Conservation (phyloP, 2,113 vertebrate species). For the Dipodomys stephensi region DNA sequence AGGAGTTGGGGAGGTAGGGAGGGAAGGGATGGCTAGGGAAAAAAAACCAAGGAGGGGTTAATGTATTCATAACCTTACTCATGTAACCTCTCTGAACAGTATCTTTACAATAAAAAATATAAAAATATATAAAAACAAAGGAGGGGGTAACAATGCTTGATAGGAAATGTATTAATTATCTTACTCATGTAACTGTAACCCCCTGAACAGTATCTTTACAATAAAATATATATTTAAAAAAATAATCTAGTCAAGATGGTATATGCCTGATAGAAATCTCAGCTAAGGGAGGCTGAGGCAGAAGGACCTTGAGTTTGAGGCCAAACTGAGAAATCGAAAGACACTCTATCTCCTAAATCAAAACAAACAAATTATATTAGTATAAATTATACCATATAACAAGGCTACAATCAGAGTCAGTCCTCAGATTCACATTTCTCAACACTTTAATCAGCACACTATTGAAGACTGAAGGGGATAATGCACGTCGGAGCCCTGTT, state of each 20-base stretch:
- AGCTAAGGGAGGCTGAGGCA: not conserved
- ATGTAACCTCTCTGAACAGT: too few species aligned
- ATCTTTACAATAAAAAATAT: too few species aligned
- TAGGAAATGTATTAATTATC: too few species aligned
- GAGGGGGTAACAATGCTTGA: too few species aligned
- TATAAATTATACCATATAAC: not conserved
- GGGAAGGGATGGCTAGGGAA: too few species aligned
- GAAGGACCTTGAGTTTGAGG: not conserved
- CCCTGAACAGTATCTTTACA: too few species aligned
- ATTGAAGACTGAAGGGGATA: not conserved
- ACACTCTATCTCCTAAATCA: not conserved
- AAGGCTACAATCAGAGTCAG: constrained; percentile 1
- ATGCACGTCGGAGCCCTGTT: not conserved
- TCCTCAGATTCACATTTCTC: not conserved
- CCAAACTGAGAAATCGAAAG: not conserved
- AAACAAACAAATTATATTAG: not conserved
- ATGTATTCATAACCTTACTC: too few species aligned
- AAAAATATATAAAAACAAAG: too few species aligned
- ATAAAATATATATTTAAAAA: too few species aligned
- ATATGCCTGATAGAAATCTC: not conserved
- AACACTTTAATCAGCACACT: constrained; percentile 1
- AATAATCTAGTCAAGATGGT: not conserved
- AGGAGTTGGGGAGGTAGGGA: too few species aligned
- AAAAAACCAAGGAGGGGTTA: too few species aligned
- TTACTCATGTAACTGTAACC: too few species aligned